These are phyloP conservation scores for Pseudomyrmex cubaensis DNA, from an alignment of 1,140 invertebrate species.

Conservation along the genomic window DNA sequence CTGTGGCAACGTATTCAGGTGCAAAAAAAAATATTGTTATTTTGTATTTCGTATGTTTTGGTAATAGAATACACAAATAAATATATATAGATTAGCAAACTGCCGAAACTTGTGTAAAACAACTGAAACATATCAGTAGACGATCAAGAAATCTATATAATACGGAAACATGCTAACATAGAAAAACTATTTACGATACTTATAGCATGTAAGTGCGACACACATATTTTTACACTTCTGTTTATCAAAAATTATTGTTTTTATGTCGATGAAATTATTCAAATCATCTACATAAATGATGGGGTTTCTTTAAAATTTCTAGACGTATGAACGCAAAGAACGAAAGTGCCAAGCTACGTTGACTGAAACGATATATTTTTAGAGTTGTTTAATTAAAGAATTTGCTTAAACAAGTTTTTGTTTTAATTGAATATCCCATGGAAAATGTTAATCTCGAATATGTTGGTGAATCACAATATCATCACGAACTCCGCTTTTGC, in stretches of 20 bases:
- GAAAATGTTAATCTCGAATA: background rate
- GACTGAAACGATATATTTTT: too few relatives aligned
- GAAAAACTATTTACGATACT: background rate
- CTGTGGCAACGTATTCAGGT: too few relatives aligned
- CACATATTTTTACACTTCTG: background rate
- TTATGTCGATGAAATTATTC: too few relatives aligned
- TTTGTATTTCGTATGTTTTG: background rate
- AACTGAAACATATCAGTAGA: conserved; percentile 19
- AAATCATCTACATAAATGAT: too few relatives aligned
- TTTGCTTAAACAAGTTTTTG: background rate
- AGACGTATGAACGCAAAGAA: background rate
- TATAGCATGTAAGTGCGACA: conserved; percentile 15
- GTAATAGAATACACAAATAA: background rate
- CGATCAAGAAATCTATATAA: conserved; percentile 24
- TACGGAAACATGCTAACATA: background rate
- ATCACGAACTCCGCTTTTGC: background rate
- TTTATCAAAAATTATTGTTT: too few relatives aligned
- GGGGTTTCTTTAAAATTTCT: background rate
- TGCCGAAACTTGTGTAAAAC: conserved; percentile 10
- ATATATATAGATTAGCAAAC: background rate
- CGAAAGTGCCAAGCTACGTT: too few relatives aligned
- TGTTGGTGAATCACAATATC: background rate
- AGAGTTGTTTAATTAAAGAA: too few relatives aligned
- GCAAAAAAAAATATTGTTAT: too few relatives aligned
- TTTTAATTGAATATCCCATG: background rate